Evolutionary conservation across 2,888 invertebrate species (phyloP), one percentile per base, ranked within the genome.

Genomic region (Scotopteryx bipunctaria): DNA sequence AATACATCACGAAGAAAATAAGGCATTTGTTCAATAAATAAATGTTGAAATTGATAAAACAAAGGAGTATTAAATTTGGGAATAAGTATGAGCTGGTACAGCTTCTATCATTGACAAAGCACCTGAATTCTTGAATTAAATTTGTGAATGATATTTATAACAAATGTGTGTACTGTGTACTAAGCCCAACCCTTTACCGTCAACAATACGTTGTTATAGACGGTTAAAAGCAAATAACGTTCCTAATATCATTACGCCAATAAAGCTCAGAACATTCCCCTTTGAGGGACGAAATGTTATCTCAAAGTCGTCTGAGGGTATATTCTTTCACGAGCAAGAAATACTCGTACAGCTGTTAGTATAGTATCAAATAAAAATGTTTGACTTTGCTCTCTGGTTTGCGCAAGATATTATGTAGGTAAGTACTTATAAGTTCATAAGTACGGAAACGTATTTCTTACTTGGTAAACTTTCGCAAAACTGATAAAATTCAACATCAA

Each of bases 221-320:
- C 47, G 49, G 50, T 41, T 44, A 44, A 59, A 38, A 41, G 50
- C 44, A 62, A 58, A 61, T 54, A 63, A 58, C 57, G 61, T 19
- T 11, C 27, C 9, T 61, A 63, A 57, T 63, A 63, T 59, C 55
- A 61, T 66, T 64, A 64, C 58, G 57, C 64, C 67, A 70, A 64
- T 71, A 70, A 69, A 67, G 62, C 45, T 59, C 47, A 50, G 63
- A 64, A 57, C 58, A 61, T 61, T 59, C 61, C 67, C 63, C 57
- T 55, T 44, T 29, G 59, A 65, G 59, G 56, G 63, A 57, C 59
- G 47, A 67, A 68, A 75, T 69, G 70, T 69, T 71, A 67, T 67
- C 67, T 67, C 65, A 68, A 66, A 67, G 69, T 67, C 71, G 58
- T 58, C 49, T 35, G 47, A 49, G 33, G 45, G 50, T 14, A 29